Base-by-base conservation (phyloP, 1,140 invertebrate species). In the Saxidomus purpurata region DNA sequence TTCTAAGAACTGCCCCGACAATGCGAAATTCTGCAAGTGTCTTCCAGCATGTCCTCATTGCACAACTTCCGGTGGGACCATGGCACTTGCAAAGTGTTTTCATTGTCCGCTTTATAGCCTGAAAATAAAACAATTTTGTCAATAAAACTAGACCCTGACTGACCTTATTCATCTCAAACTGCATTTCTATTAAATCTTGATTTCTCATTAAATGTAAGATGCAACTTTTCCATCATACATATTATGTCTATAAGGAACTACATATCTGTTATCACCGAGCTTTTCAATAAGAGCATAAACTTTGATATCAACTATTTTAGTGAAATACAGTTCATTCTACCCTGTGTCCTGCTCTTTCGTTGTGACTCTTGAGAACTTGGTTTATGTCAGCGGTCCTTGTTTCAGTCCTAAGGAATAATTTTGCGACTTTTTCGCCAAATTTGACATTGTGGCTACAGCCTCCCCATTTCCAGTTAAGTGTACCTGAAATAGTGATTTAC, bases 401-500 rank as follows among this genome's bases (percentile, higher is more conserved):
- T 47, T 94, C 95, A 97, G 96, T 96, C 93, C 98, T 98, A 40
- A 97, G 96, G 49, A 98, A 97, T 69, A 97, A 97, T 95, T 98
- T 98, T 4, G 98, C 97, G 95, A 99, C 98, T 95, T 98, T 98
- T 96, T 98, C 99, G 71, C 98, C 98, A 95, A 99, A 99, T 93
- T 98, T 98, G n/a, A 99, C 96, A 96, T 99, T 98, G 94, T 99
- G 98, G 0, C 98, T 98, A 92, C 98, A 99, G 1, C 98, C 98
- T 40, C 98, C 98, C 98, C 98, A 99, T 25, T 98, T 97, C 98
- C 98, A 99, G 91, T 98, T 98, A 36, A 96, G 96, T 47, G 87
- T 92, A 15, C 59, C 92, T 92, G 83, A 40, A 89, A n/a, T n/a
- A n/a, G n/a, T n/a, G n/a, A n/a, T n/a, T n/a, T n/a, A n/a, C n/a